These are phyloP conservation scores for Nowickia ferox DNA, from an alignment of 2,888 invertebrate genomes.

Conservation along the genomic window DNA sequence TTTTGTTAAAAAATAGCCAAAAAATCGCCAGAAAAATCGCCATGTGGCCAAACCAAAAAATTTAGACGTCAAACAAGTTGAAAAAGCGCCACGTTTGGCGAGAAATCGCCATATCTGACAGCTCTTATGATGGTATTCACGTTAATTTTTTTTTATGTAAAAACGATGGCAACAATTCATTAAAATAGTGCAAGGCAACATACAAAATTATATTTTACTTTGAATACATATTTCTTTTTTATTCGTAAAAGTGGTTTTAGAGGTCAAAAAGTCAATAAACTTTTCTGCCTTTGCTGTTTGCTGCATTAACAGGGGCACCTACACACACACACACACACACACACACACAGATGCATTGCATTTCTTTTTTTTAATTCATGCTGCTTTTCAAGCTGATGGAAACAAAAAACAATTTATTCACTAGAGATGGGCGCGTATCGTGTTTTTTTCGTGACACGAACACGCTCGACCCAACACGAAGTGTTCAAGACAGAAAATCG, in stretches of 20 bases:
- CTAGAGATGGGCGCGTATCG: too few relatives aligned
- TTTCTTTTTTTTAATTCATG: constrained; percentile 32
- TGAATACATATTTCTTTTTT: not conserved
- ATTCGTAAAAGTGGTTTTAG: constrained; percentile 61
- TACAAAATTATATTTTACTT: constrained; percentile 17
- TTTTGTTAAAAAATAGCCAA: too few relatives aligned
- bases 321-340: constrained; percentile 25
- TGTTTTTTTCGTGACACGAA: too few relatives aligned
- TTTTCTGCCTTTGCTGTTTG: constrained; percentile 60
- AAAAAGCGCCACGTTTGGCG: too few relatives aligned
- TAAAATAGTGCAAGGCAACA: constrained; percentile 6
- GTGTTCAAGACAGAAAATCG: too few relatives aligned
- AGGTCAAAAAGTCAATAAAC: constrained; percentile 72
- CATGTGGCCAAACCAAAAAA: too few relatives aligned
- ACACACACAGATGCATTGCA: not conserved
- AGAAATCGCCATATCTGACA: too few relatives aligned
- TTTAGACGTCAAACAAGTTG: too few relatives aligned
- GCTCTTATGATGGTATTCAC: too few relatives aligned
- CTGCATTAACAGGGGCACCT: constrained; percentile 40
- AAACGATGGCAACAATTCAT: not conserved
- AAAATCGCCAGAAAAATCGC: too few relatives aligned
- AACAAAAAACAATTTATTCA: not conserved
- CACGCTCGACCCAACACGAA: too few relatives aligned
- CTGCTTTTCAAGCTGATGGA: constrained; percentile 44
- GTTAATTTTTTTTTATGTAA: not conserved